Evolutionary conservation across 2,113 vertebrate genomes (phyloP).

Genomic region (Sceloporus tristichus): DNA sequence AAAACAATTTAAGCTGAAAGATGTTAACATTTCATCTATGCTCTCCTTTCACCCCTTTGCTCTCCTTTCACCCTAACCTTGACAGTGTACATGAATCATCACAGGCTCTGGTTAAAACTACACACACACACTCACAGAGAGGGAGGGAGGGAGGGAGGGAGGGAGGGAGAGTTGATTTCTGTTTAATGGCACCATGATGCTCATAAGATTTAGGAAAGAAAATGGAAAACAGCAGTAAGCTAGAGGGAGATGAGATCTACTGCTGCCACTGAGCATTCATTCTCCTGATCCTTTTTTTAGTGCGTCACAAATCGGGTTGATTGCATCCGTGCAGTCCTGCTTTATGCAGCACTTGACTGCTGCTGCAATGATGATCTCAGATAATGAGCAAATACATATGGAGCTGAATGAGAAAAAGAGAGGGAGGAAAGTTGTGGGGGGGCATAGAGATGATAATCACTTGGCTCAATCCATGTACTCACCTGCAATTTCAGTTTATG

Average conservation of each 20-base stretch:
- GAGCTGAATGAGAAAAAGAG: not conserved
- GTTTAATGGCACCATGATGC: constrained; percentile 1
- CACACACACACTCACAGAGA: not conserved
- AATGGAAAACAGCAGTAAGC: not conserved
- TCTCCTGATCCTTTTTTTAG: not conserved
- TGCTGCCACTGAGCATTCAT: not conserved
- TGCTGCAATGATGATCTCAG: not conserved
- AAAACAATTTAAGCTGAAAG: constrained; percentile 28
- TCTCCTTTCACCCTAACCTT: not conserved
- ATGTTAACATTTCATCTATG: constrained; percentile 25
- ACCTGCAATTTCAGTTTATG: not conserved
- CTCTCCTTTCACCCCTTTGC: constrained; percentile 14
- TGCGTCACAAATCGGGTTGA: not conserved
- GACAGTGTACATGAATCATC: constrained; percentile 25
- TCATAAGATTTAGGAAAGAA: not conserved
- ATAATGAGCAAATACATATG: not conserved
- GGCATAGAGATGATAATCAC: too few species aligned
- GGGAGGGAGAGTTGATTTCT: not conserved
- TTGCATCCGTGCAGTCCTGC: not conserved
- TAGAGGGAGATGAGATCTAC: not conserved
- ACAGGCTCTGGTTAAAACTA: not conserved
- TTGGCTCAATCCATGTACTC: not conserved
- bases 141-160: not conserved
- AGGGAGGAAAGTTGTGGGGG: not conserved
- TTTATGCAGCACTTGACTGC: not conserved